Percentiles rank a stretch among this genome's conserved stretches.
These are phyloP conservation scores for Drosophila ercepeae DNA, from an alignment of 1,140 invertebrate genomes.

Conservation along the genomic window DNA sequence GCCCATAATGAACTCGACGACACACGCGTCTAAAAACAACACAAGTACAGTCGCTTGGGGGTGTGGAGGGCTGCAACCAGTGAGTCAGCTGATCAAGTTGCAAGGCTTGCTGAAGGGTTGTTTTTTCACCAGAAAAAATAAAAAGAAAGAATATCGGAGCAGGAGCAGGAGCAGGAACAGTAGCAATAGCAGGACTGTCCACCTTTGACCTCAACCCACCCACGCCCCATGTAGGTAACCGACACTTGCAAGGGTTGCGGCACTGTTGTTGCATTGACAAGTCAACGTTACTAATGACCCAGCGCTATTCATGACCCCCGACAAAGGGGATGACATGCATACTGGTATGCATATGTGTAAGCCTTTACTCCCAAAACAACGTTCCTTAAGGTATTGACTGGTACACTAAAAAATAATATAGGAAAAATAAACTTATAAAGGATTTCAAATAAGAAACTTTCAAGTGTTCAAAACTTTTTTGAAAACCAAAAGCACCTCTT, in stretches of 20 bases:
- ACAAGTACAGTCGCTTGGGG: constrained; percentile 9
- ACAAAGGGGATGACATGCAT: constrained; percentile 50
- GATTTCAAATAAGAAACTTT: no score
- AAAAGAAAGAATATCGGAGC: no score
- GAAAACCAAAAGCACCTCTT: not conserved
- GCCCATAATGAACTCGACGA: constrained; percentile 72
- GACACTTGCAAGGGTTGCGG: constrained; percentile 42
- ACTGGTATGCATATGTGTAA: constrained; percentile 19
- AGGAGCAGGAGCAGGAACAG: no score
- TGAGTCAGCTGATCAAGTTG: constrained; percentile 76
- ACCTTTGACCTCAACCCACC: constrained; percentile 1
- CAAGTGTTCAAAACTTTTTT: not conserved
- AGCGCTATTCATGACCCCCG: constrained; percentile 60
- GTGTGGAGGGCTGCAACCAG: constrained; percentile 57
- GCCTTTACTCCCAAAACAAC: constrained; percentile 16
- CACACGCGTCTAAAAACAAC: constrained; percentile 66
- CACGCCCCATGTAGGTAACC: constrained; percentile 20
- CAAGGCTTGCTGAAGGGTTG: constrained; percentile 64
- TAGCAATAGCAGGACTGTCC: constrained; percentile 22
- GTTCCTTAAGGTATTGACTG: not conserved
- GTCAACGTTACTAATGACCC: constrained; percentile 73
- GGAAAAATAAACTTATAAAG: no score
- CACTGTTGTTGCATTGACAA: constrained; percentile 54
- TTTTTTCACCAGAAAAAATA: constrained; percentile 24
- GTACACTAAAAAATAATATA: not conserved